Evolutionary conservation across 2,113 vertebrate genomes (phyloP).

Genomic region (Paedocypris sp.): DNA sequence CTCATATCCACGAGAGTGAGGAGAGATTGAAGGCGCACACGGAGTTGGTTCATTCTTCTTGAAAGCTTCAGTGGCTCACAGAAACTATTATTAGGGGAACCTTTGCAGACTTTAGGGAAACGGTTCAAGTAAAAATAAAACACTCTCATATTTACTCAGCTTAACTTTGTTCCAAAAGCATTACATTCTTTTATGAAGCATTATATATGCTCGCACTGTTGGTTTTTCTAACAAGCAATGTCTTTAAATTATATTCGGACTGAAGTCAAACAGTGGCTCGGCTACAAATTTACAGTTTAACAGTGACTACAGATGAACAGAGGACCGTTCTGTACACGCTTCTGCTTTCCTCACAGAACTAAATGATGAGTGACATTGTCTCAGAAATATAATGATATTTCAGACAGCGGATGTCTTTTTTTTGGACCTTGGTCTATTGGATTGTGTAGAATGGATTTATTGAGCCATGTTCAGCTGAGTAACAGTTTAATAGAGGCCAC

Average conservation of each 20-base stretch:
- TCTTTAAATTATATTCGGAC: too few relatives aligned
- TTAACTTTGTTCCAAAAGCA: background rate
- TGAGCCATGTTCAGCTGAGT: conserved; percentile 13
- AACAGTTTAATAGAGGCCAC: conserved; percentile 27
- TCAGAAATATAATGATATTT: background rate
- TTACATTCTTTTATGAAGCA: too few relatives aligned
- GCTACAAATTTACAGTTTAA: too few relatives aligned
- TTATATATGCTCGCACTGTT: too few relatives aligned
- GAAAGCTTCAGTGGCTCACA: too few relatives aligned
- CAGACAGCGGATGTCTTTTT: background rate
- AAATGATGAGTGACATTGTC: conserved; percentile 4
- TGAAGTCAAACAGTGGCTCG: too few relatives aligned
- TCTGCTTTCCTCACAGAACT: background rate
- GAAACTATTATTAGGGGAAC: too few relatives aligned
- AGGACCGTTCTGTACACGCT: too few relatives aligned
- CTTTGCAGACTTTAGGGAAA: background rate
- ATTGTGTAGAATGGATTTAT: conserved; percentile 20
- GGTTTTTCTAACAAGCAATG: too few relatives aligned
- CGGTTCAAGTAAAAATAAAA: background rate
- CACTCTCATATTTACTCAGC: background rate
- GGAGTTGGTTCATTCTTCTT: background rate
- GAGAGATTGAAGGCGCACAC: background rate
- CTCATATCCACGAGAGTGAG: background rate
- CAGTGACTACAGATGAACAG: too few relatives aligned
- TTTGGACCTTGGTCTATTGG: background rate